Evolutionary conservation across 2,888 invertebrate species (phyloP), one percentile per base, ranked within the genome.

Genomic region (Amphiduros pacificus): DNA sequence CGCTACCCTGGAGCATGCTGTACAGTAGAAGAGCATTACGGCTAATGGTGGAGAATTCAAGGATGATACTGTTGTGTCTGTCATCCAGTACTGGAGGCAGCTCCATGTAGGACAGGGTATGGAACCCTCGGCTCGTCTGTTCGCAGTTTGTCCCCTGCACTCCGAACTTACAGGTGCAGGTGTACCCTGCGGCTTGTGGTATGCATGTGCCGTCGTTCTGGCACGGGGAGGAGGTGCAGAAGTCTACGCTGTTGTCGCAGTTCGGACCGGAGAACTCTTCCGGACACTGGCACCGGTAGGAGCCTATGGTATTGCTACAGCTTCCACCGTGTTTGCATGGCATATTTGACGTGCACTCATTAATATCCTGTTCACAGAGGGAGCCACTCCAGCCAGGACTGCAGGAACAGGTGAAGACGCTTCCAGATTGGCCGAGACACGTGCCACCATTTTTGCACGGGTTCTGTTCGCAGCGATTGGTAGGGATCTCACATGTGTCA

Each of bases 381-480:
- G 64, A 55, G 0, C 79, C 79, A 0, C 55, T 63, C 74, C 76
- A 79, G 14, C 69, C 70, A 2, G 70, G 36, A 0, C 67, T 64
- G 66, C 79, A 79, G n/a, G 68, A 57, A 62, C 79, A 79, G 4
- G 50, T 27, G 27, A 60, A 56, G 28, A 51, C 31, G 9, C 54
- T 41, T 6, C 56, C 61, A 11, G 53, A 31, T 17, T 28, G 41
- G 27, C 61, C 64, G 22, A 61, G 24, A 77, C 96, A 96, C 50
- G 91, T 86, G 31, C 95, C 95, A 28, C 93, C 94, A 79, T 93
- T 87, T 65, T 92, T 84, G 75, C 96, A 96, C n/a, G 94, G 95
- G 81, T 94, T 94, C 0, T 93, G 92, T 63, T 93, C 86, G 77
- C 96, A 97, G 0, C 92, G 92, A 79, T 94, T 93, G 0, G 92